These are phyloP conservation scores for Aspidoscelis tigris DNA, from an alignment of 2,113 vertebrate species.

Conservation along the genomic window DNA sequence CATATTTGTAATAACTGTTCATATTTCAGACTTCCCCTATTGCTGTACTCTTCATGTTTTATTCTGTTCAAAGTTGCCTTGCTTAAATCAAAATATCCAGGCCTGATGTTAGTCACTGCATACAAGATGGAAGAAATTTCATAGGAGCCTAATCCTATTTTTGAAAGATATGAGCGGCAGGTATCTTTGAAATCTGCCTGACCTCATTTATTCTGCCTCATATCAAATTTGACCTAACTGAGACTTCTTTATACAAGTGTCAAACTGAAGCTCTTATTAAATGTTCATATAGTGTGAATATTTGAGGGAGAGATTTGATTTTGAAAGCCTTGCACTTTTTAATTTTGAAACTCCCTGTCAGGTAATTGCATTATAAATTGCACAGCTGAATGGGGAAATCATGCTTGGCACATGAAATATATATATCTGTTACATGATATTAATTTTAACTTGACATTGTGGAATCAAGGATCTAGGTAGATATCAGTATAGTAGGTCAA, in stretches of 20 bases:
- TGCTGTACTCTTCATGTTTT: constrained; percentile 30
- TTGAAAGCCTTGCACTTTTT: constrained; percentile 18
- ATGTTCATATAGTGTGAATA: constrained; percentile 37
- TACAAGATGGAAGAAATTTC: constrained; percentile 41
- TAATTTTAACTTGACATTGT: constrained; percentile 1
- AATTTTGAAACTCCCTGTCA: constrained; percentile 10
- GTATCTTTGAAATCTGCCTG: constrained; percentile 55
- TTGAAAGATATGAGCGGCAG: constrained; percentile 37
- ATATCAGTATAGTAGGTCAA: not conserved
- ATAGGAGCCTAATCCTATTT: constrained; percentile 46
- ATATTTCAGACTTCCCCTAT: constrained; percentile 37
- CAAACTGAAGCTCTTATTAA: constrained; percentile 36
- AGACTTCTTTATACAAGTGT: constrained; percentile 19
- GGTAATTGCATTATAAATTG: not conserved
- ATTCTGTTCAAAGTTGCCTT: constrained; percentile 40
- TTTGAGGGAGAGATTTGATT: constrained; percentile 43
- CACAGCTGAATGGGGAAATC: not conserved
- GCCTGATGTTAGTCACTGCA: constrained; percentile 34
- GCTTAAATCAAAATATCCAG: constrained; percentile 38
- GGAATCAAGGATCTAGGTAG: not conserved
- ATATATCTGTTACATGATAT: not conserved
- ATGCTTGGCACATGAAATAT: not conserved
- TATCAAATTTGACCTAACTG: constrained; percentile 47
- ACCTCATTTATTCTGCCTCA: constrained; percentile 52
- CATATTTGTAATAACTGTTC: constrained; percentile 19